phyloP scores from a whole-genome alignment of 2,797 vertebrate species.

The Pangasius sanitwongsei region DNA sequence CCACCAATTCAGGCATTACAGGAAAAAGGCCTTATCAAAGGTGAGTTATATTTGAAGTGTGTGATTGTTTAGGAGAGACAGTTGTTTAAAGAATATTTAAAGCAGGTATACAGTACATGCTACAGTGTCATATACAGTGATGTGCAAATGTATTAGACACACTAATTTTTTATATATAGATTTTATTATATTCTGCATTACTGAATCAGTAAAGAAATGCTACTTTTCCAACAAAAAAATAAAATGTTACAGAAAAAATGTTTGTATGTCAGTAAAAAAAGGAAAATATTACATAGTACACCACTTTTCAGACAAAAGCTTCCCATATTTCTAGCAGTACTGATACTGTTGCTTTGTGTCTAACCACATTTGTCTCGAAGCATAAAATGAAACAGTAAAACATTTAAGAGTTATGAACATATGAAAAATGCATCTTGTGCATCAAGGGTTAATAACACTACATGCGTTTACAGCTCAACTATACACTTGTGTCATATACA shows the following conservation, averaged over 20 bases:
- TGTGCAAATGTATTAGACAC: background rate
- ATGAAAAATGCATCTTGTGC: background rate
- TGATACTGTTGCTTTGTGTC: background rate
- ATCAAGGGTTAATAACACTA: background rate
- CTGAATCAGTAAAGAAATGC: background rate
- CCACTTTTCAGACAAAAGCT: background rate
- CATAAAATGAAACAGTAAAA: background rate
- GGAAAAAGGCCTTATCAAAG: conserved; percentile 91
- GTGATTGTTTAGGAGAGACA: background rate
- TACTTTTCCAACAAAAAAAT: background rate
- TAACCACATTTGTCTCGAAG: background rate
- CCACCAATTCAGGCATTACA: conserved; percentile 88
- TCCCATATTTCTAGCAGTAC: background rate
- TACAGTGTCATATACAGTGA: background rate
- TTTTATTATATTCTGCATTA: background rate
- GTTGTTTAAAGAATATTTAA: background rate
- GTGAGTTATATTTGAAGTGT: conserved; percentile 55
- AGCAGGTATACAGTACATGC: too few relatives aligned
- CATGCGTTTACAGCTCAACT: background rate
- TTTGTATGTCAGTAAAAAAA: conserved; percentile 1
- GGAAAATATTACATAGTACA: background rate
- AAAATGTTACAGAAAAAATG: background rate
- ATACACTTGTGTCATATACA: background rate
- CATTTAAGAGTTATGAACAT: background rate
- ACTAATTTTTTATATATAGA: background rate